A percentile compares a stretch with the other conserved stretches of the same genome.
Evolutionary conservation across 2,888 invertebrate species (phyloP).

Genomic region (Germaria angustata): DNA sequence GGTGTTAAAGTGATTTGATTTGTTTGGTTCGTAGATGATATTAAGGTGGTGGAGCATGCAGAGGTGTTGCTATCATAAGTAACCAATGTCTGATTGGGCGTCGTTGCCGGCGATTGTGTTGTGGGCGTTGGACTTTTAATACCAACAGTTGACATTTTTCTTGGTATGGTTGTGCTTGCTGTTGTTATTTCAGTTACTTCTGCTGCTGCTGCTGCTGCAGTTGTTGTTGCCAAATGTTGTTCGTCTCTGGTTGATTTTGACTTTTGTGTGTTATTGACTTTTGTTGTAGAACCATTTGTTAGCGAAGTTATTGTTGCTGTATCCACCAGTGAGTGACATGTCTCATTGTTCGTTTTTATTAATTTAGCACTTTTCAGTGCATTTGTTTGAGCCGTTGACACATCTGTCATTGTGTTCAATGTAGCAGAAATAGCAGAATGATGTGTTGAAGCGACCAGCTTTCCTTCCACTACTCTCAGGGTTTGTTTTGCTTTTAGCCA

Average conservation of each 20-base stretch:
- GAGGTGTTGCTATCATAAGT: conserved; percentile 34
- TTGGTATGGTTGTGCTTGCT: conserved; percentile 4
- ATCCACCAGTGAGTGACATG: conserved; percentile 60
- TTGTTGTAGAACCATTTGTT: conserved; percentile 49
- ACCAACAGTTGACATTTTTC: conserved; percentile 54
- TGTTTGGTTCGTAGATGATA: conserved; percentile 20
- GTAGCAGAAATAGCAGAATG: conserved; percentile 6
- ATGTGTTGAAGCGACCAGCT: conserved; percentile 12
- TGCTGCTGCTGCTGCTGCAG: conserved; percentile 13
- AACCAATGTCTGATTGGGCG: conserved; percentile 49
- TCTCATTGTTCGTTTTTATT: conserved; percentile 64
- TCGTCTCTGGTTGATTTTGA: conserved; percentile 18
- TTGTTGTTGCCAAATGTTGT: conserved; percentile 23
- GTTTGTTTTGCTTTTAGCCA: not conserved
- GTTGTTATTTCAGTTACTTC: not conserved
- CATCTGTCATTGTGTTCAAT: conserved; percentile 73
- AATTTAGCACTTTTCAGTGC: conserved; percentile 60
- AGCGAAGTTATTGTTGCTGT: conserved; percentile 23
- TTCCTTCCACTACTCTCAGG: conserved; percentile 19
- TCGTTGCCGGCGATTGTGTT: conserved; percentile 67
- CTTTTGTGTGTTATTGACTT: conserved; percentile 32
- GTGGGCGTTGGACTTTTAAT: conserved; percentile 68
- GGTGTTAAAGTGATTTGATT: conserved; percentile 49
- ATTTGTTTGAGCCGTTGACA: conserved; percentile 70
- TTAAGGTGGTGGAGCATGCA: conserved; percentile 27